These are phyloP conservation scores for Prionace glauca DNA, from an alignment of 2,797 vertebrate species.

Conservation along the genomic window DNA sequence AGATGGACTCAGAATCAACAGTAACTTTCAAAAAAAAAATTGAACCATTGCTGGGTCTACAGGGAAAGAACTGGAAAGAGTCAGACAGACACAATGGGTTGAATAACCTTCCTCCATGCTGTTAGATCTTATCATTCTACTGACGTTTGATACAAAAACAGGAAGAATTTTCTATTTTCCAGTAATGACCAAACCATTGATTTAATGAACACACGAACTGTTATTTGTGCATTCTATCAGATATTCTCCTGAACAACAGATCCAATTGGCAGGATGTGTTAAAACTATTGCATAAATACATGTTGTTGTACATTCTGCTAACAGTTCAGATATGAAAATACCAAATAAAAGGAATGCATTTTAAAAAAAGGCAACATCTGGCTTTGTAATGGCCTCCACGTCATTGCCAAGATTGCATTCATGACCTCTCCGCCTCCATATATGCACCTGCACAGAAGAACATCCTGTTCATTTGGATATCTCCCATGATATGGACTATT, in stretches of 20 bases:
- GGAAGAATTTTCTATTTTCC: neutral
- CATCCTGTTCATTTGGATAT: slow-evolving; percentile 15
- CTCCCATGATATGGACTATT: neutral
- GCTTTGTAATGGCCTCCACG: neutral
- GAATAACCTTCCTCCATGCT: neutral
- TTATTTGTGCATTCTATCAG: neutral
- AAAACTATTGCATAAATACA: neutral
- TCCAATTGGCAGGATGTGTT: neutral
- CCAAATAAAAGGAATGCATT: neutral
- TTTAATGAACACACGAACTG: neutral
- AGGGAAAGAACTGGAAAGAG: neutral
- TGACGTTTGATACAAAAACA: neutral
- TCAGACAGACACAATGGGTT: neutral
- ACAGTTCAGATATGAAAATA: neutral
- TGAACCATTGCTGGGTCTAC: neutral
- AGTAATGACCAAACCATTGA: neutral
- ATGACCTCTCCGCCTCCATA: slow-evolving; percentile 5
- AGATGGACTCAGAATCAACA: neutral
- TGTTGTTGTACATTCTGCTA: too few species aligned
- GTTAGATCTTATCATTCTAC: neutral
- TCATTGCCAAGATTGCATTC: neutral
- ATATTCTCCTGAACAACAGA: neutral
- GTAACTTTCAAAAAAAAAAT: neutral
- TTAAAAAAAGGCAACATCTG: neutral
- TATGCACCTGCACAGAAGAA: slow-evolving; percentile 28